Evolutionary conservation across 2,797 vertebrate species (phyloP), one percentile per base, ranked within the genome.

Genomic region (Spinus pinus): DNA sequence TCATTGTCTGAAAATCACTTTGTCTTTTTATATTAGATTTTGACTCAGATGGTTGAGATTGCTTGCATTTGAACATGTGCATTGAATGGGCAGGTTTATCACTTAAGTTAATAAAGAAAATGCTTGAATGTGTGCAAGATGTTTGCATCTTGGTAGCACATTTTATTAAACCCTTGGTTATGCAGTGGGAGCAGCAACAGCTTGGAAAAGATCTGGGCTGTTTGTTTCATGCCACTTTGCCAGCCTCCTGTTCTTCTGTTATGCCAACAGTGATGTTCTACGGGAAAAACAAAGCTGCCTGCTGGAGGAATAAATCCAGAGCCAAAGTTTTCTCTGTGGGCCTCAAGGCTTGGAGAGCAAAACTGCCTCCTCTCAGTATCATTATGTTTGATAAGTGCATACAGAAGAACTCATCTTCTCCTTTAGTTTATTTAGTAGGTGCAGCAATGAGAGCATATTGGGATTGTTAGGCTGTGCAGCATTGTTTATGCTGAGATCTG

Each of bases 111-210:
- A 93, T 84, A 90, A 79, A 93, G 83, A 74, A 92, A 91, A 64
- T 15, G 20, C 66, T 90, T 70, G 70, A 84, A 94, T 70, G 82
- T 0, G 0, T 93, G 85, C 80, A 94, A 96, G 87, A 95, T 86
- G 84, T 93, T 93, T 93, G 80, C 73, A 50, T 94, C 80, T 71
- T 94, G 83, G 89, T 95, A 95, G 82, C 60, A 64, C 56, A 21
- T 90, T 96, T 93, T 96, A 81, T 81, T 79, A 79, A 83, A 47
- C 72, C 53, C 39, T 79, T 47, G 66, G 61, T 65, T 62, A 19
- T 16, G 30, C 53, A 77, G 79, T 61, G 58, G 87, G 65, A 81
- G 79, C 42, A 73, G 22, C 27, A 91, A 64, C 39, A 94, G 64
- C 56, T 86, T 93, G 80, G 81, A 56, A 90, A 79, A 79, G 73